phyloP scores from a whole-genome alignment of 2,888 invertebrate species.

The Maniola hyperantus region DNA sequence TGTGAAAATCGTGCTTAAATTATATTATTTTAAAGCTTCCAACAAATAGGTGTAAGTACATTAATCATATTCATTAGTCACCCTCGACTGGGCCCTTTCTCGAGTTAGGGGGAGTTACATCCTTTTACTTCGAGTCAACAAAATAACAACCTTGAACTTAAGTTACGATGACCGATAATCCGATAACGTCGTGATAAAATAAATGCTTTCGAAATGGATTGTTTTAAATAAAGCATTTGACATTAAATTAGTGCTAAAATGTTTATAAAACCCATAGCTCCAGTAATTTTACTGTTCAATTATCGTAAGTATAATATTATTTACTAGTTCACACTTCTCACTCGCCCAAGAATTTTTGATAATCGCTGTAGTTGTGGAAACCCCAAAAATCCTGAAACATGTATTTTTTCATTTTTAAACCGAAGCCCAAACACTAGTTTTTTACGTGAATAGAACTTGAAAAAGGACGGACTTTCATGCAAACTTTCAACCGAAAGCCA shows the following conservation, averaged over 20 bases:
- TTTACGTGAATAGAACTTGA: too few species aligned
- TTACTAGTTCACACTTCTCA: too few species aligned
- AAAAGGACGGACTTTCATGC: too few species aligned
- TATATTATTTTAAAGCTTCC: background rate
- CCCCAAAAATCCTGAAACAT: too few species aligned
- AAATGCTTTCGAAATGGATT: conserved; percentile 15
- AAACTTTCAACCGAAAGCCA: too few species aligned
- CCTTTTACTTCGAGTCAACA: conserved; percentile 16
- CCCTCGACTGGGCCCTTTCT: conserved; percentile 15
- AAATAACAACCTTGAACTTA: conserved; percentile 17
- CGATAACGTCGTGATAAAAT: conserved; percentile 17
- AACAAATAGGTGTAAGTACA: background rate
- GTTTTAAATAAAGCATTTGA: conserved; percentile 14
- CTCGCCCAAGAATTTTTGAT: too few species aligned
- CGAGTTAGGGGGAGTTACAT: conserved; percentile 15
- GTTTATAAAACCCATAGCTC: background rate
- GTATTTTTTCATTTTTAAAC: too few species aligned
- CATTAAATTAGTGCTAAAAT: conserved; percentile 14
- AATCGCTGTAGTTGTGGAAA: too few species aligned
- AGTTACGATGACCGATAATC: conserved; percentile 22
- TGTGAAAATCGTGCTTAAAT: conserved; percentile 12
- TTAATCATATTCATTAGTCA: conserved; percentile 13
- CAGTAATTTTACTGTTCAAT: background rate
- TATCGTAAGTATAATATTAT: background rate
- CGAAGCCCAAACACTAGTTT: too few species aligned